A percentile compares a stretch with the other conserved stretches of the same genome.
Conservation (phyloP, 2,888 invertebrate genomes). For the Acanthosoma haemorrhoidale region DNA sequence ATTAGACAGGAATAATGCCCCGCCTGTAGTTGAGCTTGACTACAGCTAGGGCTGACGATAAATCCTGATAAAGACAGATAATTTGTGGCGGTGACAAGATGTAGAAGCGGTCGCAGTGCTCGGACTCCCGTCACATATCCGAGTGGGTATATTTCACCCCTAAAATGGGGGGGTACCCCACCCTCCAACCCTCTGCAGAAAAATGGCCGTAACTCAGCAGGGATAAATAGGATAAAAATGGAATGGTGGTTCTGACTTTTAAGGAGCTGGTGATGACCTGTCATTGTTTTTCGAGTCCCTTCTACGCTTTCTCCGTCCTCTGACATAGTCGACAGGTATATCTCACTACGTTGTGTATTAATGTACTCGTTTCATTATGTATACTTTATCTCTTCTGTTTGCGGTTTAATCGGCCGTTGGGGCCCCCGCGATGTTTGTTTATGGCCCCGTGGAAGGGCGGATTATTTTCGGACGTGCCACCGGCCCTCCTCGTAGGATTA, state of each 20-base stretch:
- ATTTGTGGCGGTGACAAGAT: no score
- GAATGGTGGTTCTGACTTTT: not conserved
- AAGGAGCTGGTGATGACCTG: not conserved
- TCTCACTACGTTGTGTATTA: no score
- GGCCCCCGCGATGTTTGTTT: not conserved
- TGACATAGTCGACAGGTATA: not conserved
- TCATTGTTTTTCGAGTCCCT: not conserved
- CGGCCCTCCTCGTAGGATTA: not conserved
- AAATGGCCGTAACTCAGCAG: conserved; percentile 5
- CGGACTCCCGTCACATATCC: not conserved
- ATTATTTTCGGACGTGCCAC: not conserved
- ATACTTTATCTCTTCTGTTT: not conserved
- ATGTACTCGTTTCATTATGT: no score
- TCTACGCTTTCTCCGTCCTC: not conserved
- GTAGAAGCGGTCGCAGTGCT: not conserved
- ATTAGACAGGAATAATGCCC: no score
- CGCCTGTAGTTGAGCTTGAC: no score
- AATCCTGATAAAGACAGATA: no score
- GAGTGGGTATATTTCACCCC: not conserved
- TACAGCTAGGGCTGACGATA: no score
- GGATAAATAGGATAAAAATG: not conserved
- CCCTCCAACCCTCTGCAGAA: not conserved
- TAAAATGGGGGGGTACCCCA: not conserved
- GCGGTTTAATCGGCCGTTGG: conserved; percentile 3
- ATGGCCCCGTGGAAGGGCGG: not conserved